A percentile compares a stretch with the other conserved stretches of the same genome.
phyloP scores from a whole-genome alignment of 2,113 vertebrate genomes.

The Shinisaurus crocodilurus region DNA sequence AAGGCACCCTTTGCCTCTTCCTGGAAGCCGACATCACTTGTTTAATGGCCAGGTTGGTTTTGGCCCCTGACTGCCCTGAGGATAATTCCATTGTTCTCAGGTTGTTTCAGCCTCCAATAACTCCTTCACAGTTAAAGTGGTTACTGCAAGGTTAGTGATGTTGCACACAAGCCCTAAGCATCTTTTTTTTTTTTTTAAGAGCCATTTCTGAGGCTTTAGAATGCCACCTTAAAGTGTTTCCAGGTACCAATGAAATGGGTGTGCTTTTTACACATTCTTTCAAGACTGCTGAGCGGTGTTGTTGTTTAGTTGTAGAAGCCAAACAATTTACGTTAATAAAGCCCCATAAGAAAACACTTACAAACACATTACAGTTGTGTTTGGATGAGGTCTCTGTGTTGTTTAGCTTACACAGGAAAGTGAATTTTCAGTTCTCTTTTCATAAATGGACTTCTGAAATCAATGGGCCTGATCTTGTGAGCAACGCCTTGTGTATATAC shows the following conservation, averaged over 20 bases:
- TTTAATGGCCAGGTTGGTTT: background rate
- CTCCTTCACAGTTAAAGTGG: background rate
- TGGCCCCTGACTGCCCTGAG: background rate
- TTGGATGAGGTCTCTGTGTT: slow-evolving; percentile 28
- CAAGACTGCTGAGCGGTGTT: background rate
- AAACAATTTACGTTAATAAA: slow-evolving; percentile 50
- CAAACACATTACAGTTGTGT: slow-evolving; percentile 43
- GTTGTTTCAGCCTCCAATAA: background rate
- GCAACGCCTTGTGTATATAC: slow-evolving; percentile 43
- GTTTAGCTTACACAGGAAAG: slow-evolving; percentile 49
- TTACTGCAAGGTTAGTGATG: slow-evolving; percentile 37
- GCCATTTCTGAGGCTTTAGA: slow-evolving; percentile 31
- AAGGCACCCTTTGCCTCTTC: background rate
- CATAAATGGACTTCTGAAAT: slow-evolving; percentile 60
- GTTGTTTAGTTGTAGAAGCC: slow-evolving; percentile 24
- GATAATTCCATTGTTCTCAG: background rate
- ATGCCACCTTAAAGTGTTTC: background rate
- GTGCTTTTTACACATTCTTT: slow-evolving; percentile 27
- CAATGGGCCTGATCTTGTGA: slow-evolving; percentile 48
- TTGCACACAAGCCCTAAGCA: background rate
- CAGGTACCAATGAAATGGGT: slow-evolving; percentile 41
- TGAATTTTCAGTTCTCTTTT: slow-evolving; percentile 51
- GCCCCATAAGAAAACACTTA: background rate
- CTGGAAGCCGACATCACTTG: background rate
- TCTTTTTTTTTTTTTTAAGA: slow-evolving; percentile 12